Evolutionary conservation across 2,888 invertebrate species (phyloP), one percentile per base, ranked within the genome.

Genomic region (Iphiclides podalirius): DNA sequence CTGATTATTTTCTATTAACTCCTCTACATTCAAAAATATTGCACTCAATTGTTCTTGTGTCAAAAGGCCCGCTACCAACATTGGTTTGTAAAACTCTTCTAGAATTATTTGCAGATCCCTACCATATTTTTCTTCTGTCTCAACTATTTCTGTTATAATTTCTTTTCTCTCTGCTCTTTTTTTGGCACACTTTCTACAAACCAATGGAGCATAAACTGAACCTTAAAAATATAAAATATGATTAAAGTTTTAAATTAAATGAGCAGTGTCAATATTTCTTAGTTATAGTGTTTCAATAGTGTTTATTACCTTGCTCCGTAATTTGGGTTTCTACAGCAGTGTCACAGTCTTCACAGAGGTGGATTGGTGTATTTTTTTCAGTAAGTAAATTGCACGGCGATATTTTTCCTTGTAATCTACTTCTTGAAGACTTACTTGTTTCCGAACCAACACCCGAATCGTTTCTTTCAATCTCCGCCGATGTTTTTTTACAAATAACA

Each of bases 41-140:
- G 95, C 94, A 60, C 95, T 93, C 52, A 98, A 89, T 83, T 98
- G 98, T 66, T 98, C 97, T 60, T 94, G 94, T n/a, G 93, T 96
- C 20, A 98, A 89, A 45, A 98, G 90, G 42, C 97, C 97, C 48
- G 97, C 97, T 28, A 96, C 95, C 63, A 96, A 89, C 95, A 98
- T 97, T 0, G 98, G 98, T 67, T 95, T 94, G 74, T 96, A 95
- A 75, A 97, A 96, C 78, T 97, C 98, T 76, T 98, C 97, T 63
- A 96, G 90, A 62, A 98, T 95, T 49, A 98, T 97, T 73, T 95
- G 94, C 63, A 98, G 88, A 79, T 98, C 98, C 45, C 97, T 91
- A 13, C 97, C 97, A 72, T 98, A 98, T 70, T 97, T 98, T 71
- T 97, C 94, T 83, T 98, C 98, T 1, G 98, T 98, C 82, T 98